phyloP scores from a whole-genome alignment of 2,888 invertebrate species.

The Clepsis dumicolana region DNA sequence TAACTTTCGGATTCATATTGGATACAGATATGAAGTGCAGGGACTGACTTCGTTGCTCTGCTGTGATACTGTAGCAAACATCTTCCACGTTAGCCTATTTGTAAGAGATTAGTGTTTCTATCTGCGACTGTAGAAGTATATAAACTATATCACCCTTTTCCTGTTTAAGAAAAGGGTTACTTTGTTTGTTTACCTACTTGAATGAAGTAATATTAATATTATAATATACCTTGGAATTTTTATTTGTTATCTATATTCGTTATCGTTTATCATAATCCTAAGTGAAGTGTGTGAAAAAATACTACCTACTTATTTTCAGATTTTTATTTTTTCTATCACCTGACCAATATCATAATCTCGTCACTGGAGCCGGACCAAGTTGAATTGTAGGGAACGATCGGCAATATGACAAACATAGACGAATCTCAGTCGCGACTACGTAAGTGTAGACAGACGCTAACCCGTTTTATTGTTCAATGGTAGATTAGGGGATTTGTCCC shows the following conservation, averaged over 20 bases:
- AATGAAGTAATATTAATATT: conserved; percentile 59
- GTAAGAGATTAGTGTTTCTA: conserved; percentile 82
- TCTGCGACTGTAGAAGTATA: conserved; percentile 75
- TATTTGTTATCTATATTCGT: conserved; percentile 77
- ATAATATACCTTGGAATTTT: conserved; percentile 69
- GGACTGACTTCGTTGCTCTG: conserved; percentile 75
- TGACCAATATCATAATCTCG: conserved; percentile 78
- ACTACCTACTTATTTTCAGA: conserved; percentile 85
- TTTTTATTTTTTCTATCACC: conserved; percentile 85
- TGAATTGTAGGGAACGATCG: conserved; percentile 72
- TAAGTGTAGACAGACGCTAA: conserved; percentile 75
- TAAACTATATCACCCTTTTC: conserved; percentile 81
- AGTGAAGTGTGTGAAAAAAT: conserved; percentile 84
- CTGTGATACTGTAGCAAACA: conserved; percentile 84
- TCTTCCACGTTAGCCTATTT: conserved; percentile 82
- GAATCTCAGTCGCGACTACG: conserved; percentile 66
- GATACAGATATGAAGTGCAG: conserved; percentile 58
- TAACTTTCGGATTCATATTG: conserved; percentile 51
- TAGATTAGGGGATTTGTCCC: conserved; percentile 78
- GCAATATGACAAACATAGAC: conserved; percentile 71
- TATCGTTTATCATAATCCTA: conserved; percentile 76
- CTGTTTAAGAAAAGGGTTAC: conserved; percentile 75
- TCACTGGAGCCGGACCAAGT: conserved; percentile 70
- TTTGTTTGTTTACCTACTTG: conserved; percentile 75
- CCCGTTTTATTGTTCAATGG: conserved; percentile 75